Evolutionary conservation across 2,888 invertebrate genomes (phyloP).

Genomic region (Dryomyza anilis): DNA sequence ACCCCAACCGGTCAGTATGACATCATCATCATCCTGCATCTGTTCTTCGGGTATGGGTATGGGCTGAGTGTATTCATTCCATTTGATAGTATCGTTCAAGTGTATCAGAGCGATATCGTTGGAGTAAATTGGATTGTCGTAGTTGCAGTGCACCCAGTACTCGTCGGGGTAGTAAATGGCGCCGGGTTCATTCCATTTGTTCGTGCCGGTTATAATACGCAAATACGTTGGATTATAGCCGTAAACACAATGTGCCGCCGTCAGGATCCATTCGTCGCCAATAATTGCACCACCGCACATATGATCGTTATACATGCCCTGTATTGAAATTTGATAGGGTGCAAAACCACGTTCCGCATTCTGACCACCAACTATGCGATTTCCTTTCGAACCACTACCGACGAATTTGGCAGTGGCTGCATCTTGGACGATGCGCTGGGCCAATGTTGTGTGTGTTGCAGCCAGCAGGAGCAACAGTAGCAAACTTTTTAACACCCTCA

Average conservation of each 20-base stretch:
- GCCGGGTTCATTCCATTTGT: conserved; percentile 40
- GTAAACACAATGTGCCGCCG: conserved; percentile 53
- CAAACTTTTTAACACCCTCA: neutral
- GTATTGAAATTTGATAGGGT: conserved; percentile 54
- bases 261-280: conserved; percentile 40
- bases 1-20: conserved; percentile 70
- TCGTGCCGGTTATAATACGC: conserved; percentile 48
- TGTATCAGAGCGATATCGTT: conserved; percentile 74
- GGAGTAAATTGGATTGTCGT: conserved; percentile 45
- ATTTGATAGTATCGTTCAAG: conserved; percentile 64
- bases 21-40: conserved; percentile 62
- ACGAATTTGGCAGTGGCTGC: too few species aligned
- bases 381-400: too few species aligned
- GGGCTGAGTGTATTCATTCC: conserved; percentile 64
- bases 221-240: conserved; percentile 46
- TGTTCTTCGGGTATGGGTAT: conserved; percentile 64
- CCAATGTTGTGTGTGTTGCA: neutral
- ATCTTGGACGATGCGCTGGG: too few species aligned
- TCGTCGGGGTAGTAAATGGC: conserved; percentile 45
- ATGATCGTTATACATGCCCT: conserved; percentile 43
- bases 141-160: conserved; percentile 48
- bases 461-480: neutral
- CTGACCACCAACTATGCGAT: conserved; percentile 43
- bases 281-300: conserved; percentile 54
- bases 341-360: conserved; percentile 41